Evolutionary conservation across 2,888 invertebrate species (phyloP), one percentile per base, ranked within the genome.

Genomic region (Catocala sponsa): DNA sequence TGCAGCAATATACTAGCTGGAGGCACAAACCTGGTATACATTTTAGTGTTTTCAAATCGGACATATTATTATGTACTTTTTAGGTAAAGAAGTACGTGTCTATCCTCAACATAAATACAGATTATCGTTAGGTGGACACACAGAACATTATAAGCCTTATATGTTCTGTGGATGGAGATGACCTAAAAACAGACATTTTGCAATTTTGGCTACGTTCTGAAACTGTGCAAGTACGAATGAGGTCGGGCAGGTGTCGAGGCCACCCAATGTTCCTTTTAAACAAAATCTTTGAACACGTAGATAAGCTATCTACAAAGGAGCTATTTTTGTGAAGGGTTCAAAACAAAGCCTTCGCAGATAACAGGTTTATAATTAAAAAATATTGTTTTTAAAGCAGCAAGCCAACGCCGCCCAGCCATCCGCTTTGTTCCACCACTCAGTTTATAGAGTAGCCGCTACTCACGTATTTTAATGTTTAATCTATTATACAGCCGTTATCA

Each of bases 361-460:
- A 74, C 33, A 65, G 60, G 44, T 71, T 63, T 63, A 46, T 71
- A 72, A 75, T 75, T 75, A 68, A 68, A 68, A 65, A 71, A 63
- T 53, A 63, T 55, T 68, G 59, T 68, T 57, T 50, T 33, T 44
- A n/a, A 35, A 44, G 35, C 9, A 44, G 25, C 25, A 25, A 25
- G 25, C 25, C 25, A 4, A 2, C 25, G 25, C 25, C 25, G 25
- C 25, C 25, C 25, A 25, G 4, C 25, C 25, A 2, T 25, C 25
- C 48, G 41, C 55, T 55, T 42, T 48, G 55, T 55, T 55, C 25
- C 15, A 6, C 25, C 15, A 25, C 38, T 25, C 11, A 48, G 41
- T 55, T 55, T 25, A 47, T 55, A 55, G 25, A 47, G 10, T 42
- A 42, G 10, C 10, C 5, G 11, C 10, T 11, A 11, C 5, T 5